phyloP scores from a whole-genome alignment of 2,797 vertebrate genomes.

The Crocidura indochinensis region DNA sequence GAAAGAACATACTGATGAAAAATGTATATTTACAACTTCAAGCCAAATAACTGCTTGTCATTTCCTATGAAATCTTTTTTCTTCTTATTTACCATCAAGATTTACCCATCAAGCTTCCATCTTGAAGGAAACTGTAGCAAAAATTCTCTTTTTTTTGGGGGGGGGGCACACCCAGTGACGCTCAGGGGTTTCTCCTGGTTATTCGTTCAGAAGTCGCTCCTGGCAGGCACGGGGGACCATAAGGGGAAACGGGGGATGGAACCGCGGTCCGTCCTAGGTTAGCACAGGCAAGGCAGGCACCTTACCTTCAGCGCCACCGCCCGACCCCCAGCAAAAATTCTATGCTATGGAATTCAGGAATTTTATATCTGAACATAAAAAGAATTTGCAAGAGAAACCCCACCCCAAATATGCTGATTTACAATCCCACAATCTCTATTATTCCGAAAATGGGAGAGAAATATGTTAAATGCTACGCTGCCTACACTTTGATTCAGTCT shows the following conservation, averaged over 20 bases:
- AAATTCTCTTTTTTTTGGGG: too few species aligned
- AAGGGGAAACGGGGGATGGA: too few species aligned
- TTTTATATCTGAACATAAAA: constrained; percentile 50
- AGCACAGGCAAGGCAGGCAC: too few species aligned
- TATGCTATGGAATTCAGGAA: not conserved
- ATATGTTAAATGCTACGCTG: constrained; percentile 71
- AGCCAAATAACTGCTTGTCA: constrained; percentile 73
- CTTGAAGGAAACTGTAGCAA: not conserved
- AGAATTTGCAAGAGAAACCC: constrained; percentile 57
- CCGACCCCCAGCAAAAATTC: too few species aligned
- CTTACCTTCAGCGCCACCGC: too few species aligned
- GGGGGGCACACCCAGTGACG: too few species aligned
- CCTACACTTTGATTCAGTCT: constrained; percentile 78
- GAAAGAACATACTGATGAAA: constrained; percentile 70
- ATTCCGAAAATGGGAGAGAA: constrained; percentile 69
- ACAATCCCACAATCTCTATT: constrained; percentile 58
- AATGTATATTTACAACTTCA: constrained; percentile 80
- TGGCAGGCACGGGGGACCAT: too few species aligned
- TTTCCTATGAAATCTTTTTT: constrained; percentile 52
- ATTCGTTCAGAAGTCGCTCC: too few species aligned
- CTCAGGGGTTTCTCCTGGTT: too few species aligned
- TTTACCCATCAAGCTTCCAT: not conserved
- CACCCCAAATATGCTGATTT: constrained; percentile 55
- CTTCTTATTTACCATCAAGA: too few species aligned
- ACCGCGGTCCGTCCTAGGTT: too few species aligned